These are phyloP conservation scores for Hirundo rustica DNA, from an alignment of 2,797 vertebrate genomes.

Conservation along the genomic window DNA sequence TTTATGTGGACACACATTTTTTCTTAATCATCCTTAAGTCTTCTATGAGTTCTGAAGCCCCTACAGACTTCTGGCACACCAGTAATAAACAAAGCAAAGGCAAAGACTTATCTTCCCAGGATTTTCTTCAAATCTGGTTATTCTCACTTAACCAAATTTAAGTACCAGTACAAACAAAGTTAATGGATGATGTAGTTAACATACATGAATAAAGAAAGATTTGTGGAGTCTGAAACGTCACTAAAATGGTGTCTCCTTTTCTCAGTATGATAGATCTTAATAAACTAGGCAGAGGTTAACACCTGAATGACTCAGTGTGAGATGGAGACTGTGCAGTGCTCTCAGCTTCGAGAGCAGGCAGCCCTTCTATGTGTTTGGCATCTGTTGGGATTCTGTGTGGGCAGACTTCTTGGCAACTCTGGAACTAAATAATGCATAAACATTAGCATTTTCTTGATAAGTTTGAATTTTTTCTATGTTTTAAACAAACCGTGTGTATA, in stretches of 20 bases:
- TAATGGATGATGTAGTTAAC: background rate
- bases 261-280: background rate
- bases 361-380: background rate
- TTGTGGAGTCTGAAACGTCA: background rate
- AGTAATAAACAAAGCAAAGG: background rate
- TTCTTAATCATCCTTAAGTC: background rate
- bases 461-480: background rate
- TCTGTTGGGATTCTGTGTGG: conserved; percentile 9
- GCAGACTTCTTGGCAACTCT: conserved; percentile 21
- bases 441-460: conserved; percentile 13
- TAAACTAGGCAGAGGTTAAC: background rate
- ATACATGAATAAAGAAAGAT: background rate
- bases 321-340: background rate
- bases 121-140: background rate
- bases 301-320: background rate
- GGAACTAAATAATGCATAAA: conserved; percentile 43
- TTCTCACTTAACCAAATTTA: background rate
- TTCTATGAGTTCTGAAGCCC: background rate
- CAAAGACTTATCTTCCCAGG: background rate
- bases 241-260: background rate
- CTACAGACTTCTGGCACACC: background rate
- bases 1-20: background rate
- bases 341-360: background rate
- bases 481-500: background rate
- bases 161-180: background rate